A percentile compares a stretch with the other conserved stretches of the same genome.
These are phyloP conservation scores for Manis crassicaudata DNA, from an alignment of 2,797 vertebrate genomes.

Conservation along the genomic window DNA sequence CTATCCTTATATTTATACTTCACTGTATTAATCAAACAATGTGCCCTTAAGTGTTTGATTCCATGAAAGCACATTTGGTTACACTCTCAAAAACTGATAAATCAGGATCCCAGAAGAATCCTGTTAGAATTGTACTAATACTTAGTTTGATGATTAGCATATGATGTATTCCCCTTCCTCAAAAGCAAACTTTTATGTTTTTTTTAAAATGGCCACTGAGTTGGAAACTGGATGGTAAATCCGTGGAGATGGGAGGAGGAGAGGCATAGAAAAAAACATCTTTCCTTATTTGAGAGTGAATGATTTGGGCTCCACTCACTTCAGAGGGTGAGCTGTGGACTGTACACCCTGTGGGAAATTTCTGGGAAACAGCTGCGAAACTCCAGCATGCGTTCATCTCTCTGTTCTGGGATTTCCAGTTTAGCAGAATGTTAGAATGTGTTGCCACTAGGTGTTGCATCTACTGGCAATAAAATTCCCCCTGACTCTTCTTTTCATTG, in stretches of 20 bases:
- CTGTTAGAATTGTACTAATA: not conserved
- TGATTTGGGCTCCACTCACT: not conserved
- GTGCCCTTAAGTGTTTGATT: slow-evolving; percentile 16
- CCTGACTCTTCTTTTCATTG: not conserved
- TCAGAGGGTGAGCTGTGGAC: not conserved
- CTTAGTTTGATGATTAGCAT: not conserved
- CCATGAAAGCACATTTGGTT: slow-evolving; percentile 45
- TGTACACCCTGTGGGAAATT: not conserved
- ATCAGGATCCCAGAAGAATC: slow-evolving; percentile 25
- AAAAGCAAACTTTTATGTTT: slow-evolving; percentile 17
- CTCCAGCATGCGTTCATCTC: not conserved
- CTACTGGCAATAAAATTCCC: not conserved
- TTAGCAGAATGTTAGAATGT: not conserved
- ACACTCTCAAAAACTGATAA: not conserved
- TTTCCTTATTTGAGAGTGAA: not conserved
- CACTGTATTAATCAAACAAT: slow-evolving; percentile 34
- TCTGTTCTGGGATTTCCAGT: not conserved
- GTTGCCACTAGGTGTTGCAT: not conserved
- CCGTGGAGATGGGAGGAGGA: not conserved
- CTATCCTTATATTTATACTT: slow-evolving; percentile 65
- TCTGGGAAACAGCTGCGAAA: not conserved
- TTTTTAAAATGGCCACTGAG: not conserved
- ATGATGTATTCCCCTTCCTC: not conserved
- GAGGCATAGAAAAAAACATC: not conserved
- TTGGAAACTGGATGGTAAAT: not conserved